phyloP scores from a whole-genome alignment of 1,140 invertebrate genomes.

The Carposina sasakii region DNA sequence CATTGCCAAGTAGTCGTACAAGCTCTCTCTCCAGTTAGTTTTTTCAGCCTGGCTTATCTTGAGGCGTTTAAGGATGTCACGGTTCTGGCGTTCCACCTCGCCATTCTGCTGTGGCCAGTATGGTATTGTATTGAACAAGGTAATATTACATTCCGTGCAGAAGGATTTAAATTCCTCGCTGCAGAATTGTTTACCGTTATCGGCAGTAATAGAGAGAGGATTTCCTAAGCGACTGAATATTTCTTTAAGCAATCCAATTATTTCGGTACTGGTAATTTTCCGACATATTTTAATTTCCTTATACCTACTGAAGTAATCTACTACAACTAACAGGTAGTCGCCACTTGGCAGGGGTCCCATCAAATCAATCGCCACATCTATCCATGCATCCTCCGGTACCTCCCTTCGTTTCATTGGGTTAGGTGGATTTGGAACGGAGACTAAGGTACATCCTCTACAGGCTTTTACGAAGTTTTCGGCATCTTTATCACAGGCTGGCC shows the following conservation, averaged over 20 bases:
- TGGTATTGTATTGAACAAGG: constrained; percentile 21
- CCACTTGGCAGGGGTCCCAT: constrained; percentile 18
- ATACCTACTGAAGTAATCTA: constrained; percentile 6
- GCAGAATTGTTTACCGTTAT: constrained; percentile 27
- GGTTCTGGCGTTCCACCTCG: constrained; percentile 35
- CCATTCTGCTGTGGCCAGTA: constrained; percentile 39
- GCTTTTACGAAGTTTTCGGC: constrained; percentile 46
- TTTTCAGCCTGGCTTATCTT: constrained; percentile 18
- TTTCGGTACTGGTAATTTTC: constrained; percentile 11
- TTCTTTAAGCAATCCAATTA: constrained; percentile 12
- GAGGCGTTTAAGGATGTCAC: constrained; percentile 26
- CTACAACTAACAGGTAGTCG: constrained; percentile 20
- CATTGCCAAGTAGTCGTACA: constrained; percentile 29
- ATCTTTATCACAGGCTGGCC: constrained; percentile 61
- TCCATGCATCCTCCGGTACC: constrained; percentile 21
- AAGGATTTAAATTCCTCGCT: constrained; percentile 23
- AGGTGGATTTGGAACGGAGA: constrained; percentile 17
- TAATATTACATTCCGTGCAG: constrained; percentile 21
- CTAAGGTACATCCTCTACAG: constrained; percentile 52
- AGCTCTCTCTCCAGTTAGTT: constrained; percentile 22
- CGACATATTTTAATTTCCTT: constrained; percentile 15
- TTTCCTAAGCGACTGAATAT: constrained; percentile 15
- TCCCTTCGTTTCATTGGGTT: constrained; percentile 19
- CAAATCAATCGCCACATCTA: constrained; percentile 23
- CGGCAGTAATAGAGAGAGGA: constrained; percentile 9